phyloP scores from a whole-genome alignment of 2,888 invertebrate species.

The Gymnoscelis rufifasciata region DNA sequence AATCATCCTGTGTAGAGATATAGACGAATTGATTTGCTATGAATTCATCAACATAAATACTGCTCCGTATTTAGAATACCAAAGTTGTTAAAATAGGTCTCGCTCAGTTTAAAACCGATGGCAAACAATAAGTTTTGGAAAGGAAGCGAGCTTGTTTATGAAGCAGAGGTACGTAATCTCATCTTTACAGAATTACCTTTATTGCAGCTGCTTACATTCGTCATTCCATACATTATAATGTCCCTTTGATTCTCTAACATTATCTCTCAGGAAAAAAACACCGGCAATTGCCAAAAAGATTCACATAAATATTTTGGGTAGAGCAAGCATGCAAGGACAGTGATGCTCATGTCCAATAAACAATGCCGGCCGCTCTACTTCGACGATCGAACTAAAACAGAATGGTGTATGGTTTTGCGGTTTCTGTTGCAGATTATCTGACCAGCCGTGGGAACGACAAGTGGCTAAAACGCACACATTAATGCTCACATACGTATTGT shows the following conservation, averaged over 20 bases:
- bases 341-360: conserved; percentile 42
- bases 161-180: too few species aligned
- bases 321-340: conserved; percentile 40
- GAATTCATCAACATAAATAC: too few species aligned
- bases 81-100: too few species aligned
- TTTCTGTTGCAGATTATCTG: conserved; percentile 30
- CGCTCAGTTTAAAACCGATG: background rate
- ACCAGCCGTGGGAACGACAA: conserved; percentile 45
- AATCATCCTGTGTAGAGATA: too few species aligned
- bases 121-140: background rate
- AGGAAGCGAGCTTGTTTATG: conserved; percentile 3
- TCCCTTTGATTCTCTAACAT: conserved; percentile 40
- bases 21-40: too few species aligned
- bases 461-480: conserved; percentile 71
- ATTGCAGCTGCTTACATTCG: conserved; percentile 31
- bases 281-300: conserved; percentile 45
- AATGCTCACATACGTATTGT: conserved; percentile 77
- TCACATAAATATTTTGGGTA: conserved; percentile 39
- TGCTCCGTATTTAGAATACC: too few species aligned
- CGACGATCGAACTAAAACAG: background rate
- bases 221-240: conserved; percentile 30
- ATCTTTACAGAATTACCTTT: conserved; percentile 15
- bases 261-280: conserved; percentile 41
- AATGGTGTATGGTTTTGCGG: conserved; percentile 15
- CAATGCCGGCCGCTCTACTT: conserved; percentile 25